Percentiles rank a stretch among this genome's conserved stretches.
Evolutionary conservation across 92 coral and sea anemone genomes (phyloP).

Genomic region (Plumapathes pennacea): DNA sequence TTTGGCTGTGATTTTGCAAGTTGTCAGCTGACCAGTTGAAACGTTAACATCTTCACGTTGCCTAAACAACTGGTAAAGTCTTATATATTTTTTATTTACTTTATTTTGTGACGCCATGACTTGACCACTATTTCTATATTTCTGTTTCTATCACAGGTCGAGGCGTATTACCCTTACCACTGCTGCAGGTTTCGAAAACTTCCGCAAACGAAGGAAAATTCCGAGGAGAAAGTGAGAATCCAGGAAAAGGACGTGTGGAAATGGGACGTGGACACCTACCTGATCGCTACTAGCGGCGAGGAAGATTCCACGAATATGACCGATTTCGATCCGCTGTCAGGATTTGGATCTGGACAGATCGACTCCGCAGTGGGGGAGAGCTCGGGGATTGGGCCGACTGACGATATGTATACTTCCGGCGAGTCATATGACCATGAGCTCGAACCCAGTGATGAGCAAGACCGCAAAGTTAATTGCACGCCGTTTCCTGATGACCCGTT

Average conservation of each 20-base stretch:
- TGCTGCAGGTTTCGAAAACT: constrained; percentile 75
- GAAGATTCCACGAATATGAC: neutral
- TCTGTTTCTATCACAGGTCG: no score
- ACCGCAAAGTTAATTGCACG: constrained; percentile 62
- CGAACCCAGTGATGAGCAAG: neutral
- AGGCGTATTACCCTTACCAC: constrained; percentile 83
- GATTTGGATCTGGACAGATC: constrained; percentile 45
- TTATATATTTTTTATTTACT: no score
- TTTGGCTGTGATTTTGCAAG: no score
- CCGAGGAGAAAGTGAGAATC: neutral
- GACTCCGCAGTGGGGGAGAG: constrained; percentile 32
- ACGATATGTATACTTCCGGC: neutral
- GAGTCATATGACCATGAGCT: neutral
- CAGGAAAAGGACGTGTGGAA: constrained; percentile 8
- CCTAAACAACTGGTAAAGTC: no score
- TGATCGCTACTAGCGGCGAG: constrained; percentile 9
- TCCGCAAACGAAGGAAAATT: constrained; percentile 12
- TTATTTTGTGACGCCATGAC: no score
- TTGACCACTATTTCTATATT: no score
- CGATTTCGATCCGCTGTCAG: constrained; percentile 38
- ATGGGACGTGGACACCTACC: constrained; percentile 26
- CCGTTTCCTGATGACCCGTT: constrained; percentile 88
- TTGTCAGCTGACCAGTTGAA: no score
- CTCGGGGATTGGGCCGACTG: constrained; percentile 18
- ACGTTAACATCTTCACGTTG: no score